Evolutionary conservation across 2,888 invertebrate species (phyloP), one percentile per base, ranked within the genome.

Genomic region (Amitus sp.): DNA sequence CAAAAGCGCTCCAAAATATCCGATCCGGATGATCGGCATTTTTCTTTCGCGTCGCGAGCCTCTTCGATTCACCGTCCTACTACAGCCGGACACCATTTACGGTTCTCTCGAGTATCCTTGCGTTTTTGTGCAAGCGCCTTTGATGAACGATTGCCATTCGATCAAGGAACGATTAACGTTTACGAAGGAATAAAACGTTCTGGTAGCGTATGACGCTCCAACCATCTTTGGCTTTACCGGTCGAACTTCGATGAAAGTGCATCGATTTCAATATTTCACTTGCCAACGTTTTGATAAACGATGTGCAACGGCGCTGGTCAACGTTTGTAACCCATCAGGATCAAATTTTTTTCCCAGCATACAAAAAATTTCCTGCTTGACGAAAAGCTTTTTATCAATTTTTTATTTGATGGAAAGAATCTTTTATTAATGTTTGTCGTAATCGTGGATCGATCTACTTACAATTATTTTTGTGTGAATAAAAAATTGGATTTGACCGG

Each of bases 71-170:
- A 62, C 65, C 56, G 59, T 56, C 54, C 62, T 43, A 47, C 45
- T 65, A 70, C 70, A 72, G 64, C 69, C 68, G 72, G 65, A 65
- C 66, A 27, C 72, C 72, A 68, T 72, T 69, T 72, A 72, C 68
- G 72, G 72, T 57, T 60, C 67, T 66, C 59, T 46, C 59, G 62
- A 53, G 62, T 61, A 66, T 64, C 66, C 56, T 62, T 57, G 54
- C 42, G 58, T 65, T 63, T 66, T 66, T 66, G 58, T 59, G 34
- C 57, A 59, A 66, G 62, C 66, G 57, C 64, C 56, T 66, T 66
- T 66, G 66, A 66, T 62, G 66, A 66, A 63, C 63, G 66, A 62
- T 66, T 50, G 66, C 62, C 54, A 64, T 62, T 66, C 66, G 66
- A 66, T 66, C 64, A 62, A 64, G 57, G 64, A 66, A 64, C 66